Base-by-base conservation (phyloP, 92 coral and sea anemone genomes). In the Pocillopora grandis region DNA sequence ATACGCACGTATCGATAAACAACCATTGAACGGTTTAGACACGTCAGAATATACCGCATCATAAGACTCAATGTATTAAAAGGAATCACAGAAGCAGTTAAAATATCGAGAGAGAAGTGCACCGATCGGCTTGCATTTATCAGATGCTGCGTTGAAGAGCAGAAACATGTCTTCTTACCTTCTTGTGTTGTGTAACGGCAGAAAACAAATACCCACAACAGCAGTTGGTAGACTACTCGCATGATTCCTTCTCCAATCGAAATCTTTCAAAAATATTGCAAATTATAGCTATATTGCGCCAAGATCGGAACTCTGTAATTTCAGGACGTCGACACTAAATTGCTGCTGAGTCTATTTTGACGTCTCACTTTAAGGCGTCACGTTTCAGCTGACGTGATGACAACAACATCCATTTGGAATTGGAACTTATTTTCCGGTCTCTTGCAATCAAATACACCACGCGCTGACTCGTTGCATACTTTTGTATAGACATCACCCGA, bases 311-410 rank as follows among this genome's bases (percentile, higher is more conserved):
- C n/a, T 31, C 27, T 23, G 57, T 58, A 20, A 20, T 58, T 27
- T 27, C 52, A 70, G 80, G n/a, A 76, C 62, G 75, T 31, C 36
- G 19, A 14, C 21, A 17, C 17, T 3, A 8, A 12, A 59, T 12
- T 12, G 62, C 14, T 66, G 10, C 11, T 19, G 70, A 17, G 67
- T 33, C 70, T 76, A 18, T 58, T 76, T 60, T 76, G 68, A 76
- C 80, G 69, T 36, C 21, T 76, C 31, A 60, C 57, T 14, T 2
- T 13, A 15, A 20, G 3, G 37, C 33, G 31, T 76, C 66, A 23
- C 79, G 66, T 59, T 76, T 76, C 79, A 76, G 14, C 62, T 10
- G 33, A 59, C 14, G 79, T 76, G 79, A 58, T 76, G 65, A 58
- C 42, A 75, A 58, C 52, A 42, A 42, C 52, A 42, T 7, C 52